Base-by-base conservation (phyloP, 2,113 vertebrate genomes). In the Laticauda laticaudata region DNA sequence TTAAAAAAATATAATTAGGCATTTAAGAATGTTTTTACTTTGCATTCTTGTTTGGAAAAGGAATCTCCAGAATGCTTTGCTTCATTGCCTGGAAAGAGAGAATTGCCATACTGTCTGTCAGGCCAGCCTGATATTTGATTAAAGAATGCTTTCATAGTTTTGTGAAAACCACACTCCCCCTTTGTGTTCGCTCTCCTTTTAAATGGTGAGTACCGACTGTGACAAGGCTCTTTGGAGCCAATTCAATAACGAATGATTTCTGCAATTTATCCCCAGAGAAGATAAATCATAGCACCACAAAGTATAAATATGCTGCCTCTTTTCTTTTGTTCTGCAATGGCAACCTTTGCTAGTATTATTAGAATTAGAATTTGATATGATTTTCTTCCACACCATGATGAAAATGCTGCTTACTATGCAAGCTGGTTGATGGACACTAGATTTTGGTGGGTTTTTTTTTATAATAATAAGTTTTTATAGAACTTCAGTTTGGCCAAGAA, bases 21-120 rank as follows among this genome's bases (percentile, higher is more conserved):
- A 93, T 9, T 56, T 57, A 5, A 93, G 94, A 94, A 94, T 26
- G 1, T 90, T 54, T 61, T 90, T 90, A 69, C 29, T 15, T 55
- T 95, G 92, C 45, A 29, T 43, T 93, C 89, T 94, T 39, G 1
- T 15, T 53, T 88, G 91, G 93, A 93, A 92, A 92, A 88, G 45
- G 14, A 88, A 48, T 56, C 24, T 48, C 21, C 8, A 87, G 85
- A 91, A 93, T 93, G 24, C 85, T 57, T 87, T 91, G 85, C 85
- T 53, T 56, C 51, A 91, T 88, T 69, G 89, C 6, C 2, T 45
- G n/a, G 48, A 69, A 61, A 43, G n/a, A 59, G 59, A 39, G 43
- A 91, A 91, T 45, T 48, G 57, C 10, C 26, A n/a, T 26, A 5
- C 12, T 24, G n/a, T 86, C 69, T 75, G 26, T 91, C 86, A 54